Percentiles rank a stretch among this genome's conserved stretches.
phyloP scores from a whole-genome alignment of 64 coral and sea anemone genomes.

The Stichodactyla mertensii region DNA sequence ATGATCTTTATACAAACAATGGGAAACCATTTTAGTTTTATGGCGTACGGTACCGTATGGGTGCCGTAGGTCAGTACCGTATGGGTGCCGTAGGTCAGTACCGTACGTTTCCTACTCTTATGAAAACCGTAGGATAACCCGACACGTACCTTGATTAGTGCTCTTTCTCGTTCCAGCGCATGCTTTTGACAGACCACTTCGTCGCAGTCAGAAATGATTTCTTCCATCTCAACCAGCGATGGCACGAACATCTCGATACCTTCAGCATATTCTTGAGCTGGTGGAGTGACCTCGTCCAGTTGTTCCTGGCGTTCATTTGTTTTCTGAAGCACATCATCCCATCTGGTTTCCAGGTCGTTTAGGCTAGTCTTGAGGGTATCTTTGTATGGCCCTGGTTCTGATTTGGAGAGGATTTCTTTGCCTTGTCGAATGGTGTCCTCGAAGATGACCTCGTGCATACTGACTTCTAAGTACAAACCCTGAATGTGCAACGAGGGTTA shows the following conservation, averaged over 20 bases:
- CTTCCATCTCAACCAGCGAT: slow-evolving; percentile 64
- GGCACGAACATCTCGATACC: slow-evolving; percentile 51
- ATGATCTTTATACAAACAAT: too few species aligned
- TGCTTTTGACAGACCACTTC: slow-evolving; percentile 74
- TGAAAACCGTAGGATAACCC: not conserved
- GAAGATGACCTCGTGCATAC: slow-evolving; percentile 70
- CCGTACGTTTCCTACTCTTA: not conserved
- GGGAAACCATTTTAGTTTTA: too few species aligned
- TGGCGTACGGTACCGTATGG: too few species aligned
- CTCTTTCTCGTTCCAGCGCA: slow-evolving; percentile 62
- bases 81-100: too few species aligned
- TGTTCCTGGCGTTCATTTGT: slow-evolving; percentile 64
- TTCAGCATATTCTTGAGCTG: slow-evolving; percentile 77
- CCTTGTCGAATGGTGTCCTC: slow-evolving; percentile 78
- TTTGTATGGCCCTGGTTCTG: slow-evolving; percentile 55
- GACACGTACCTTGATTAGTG: slow-evolving; percentile 53
- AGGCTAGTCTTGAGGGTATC: slow-evolving; percentile 58
- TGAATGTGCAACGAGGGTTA: not conserved
- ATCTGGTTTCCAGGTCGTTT: slow-evolving; percentile 61
- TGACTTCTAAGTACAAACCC: slow-evolving; percentile 68
- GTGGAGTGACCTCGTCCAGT: slow-evolving; percentile 73
- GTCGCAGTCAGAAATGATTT: slow-evolving; percentile 75
- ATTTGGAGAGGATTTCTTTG: slow-evolving; percentile 76
- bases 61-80: too few species aligned
- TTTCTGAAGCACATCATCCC: slow-evolving; percentile 51